phyloP scores from a whole-genome alignment of 2,888 invertebrate species.

The Stratiomys singularior region DNA sequence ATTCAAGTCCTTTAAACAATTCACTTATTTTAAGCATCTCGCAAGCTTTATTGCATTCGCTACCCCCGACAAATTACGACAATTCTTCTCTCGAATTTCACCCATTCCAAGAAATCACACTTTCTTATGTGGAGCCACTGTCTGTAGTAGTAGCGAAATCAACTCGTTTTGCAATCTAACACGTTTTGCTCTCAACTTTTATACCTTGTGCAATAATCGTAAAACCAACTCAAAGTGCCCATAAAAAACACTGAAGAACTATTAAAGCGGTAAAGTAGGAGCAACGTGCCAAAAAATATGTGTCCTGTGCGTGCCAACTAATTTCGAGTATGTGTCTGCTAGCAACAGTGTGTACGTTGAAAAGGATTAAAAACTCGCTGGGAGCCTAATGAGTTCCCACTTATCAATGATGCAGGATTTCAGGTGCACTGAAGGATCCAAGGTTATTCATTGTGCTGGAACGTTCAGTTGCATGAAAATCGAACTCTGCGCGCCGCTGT shows the following conservation, averaged over 20 bases:
- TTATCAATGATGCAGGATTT: too few species aligned
- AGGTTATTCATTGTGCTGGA: too few species aligned
- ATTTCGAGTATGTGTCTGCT: not conserved
- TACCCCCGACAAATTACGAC: not conserved
- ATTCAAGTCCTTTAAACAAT: too few species aligned
- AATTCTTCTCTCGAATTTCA: not conserved
- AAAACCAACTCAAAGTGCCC: constrained; percentile 33
- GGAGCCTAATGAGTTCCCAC: not conserved
- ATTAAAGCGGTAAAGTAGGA: constrained; percentile 33
- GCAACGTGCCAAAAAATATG: constrained; percentile 32
- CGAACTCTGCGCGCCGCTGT: too few species aligned
- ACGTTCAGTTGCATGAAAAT: too few species aligned
- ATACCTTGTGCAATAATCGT: constrained; percentile 39
- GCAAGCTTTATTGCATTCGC: too few species aligned
- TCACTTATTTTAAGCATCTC: too few species aligned
- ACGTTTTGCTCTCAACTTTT: constrained; percentile 23
- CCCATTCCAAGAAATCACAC: too few species aligned
- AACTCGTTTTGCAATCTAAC: constrained; percentile 2
- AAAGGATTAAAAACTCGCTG: not conserved
- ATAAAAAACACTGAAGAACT: constrained; percentile 42
- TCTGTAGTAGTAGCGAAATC: not conserved
- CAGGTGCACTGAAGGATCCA: too few species aligned
- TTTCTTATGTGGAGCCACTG: not conserved
- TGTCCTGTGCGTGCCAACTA: constrained; percentile 26
- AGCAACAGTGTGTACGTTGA: not conserved